These are phyloP conservation scores for Apodemia hepburni DNA, from an alignment of 2,888 invertebrate species.

Conservation along the genomic window DNA sequence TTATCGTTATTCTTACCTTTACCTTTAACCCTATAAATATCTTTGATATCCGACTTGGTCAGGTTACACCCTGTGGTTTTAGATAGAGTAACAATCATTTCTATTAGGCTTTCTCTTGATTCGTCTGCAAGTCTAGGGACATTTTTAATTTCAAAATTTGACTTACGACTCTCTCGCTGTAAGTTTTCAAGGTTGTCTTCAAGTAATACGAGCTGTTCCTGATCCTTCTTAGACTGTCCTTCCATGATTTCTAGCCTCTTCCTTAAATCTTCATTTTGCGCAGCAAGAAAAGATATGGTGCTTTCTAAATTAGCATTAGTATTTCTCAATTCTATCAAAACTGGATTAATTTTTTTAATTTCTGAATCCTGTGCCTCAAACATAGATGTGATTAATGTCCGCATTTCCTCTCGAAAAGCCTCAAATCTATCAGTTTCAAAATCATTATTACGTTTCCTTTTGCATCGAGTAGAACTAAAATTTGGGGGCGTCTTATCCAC, in stretches of 20 bases:
- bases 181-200: too few species aligned
- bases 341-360: not conserved
- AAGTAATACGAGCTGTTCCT: not conserved
- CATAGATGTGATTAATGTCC: too few species aligned
- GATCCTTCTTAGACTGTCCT: not conserved
- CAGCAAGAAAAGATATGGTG: not conserved
- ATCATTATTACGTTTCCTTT: not conserved
- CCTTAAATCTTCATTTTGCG: slow-evolving; percentile 1
- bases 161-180: too few species aligned
- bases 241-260: not conserved
- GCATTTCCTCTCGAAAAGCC: not conserved
- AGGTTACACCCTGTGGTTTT: too few species aligned
- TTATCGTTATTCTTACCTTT: too few species aligned
- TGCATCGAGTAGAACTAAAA: not conserved
- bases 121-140: too few species aligned
- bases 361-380: not conserved
- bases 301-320: not conserved
- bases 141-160: too few species aligned
- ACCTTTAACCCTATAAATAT: too few species aligned
- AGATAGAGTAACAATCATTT: too few species aligned
- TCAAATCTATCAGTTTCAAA: not conserved
- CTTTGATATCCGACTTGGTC: too few species aligned
- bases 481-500: not conserved
- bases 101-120: too few species aligned
- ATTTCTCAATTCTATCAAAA: not conserved